Conservation (phyloP, 2,113 vertebrate species). For the Pongo pygmaeus region DNA sequence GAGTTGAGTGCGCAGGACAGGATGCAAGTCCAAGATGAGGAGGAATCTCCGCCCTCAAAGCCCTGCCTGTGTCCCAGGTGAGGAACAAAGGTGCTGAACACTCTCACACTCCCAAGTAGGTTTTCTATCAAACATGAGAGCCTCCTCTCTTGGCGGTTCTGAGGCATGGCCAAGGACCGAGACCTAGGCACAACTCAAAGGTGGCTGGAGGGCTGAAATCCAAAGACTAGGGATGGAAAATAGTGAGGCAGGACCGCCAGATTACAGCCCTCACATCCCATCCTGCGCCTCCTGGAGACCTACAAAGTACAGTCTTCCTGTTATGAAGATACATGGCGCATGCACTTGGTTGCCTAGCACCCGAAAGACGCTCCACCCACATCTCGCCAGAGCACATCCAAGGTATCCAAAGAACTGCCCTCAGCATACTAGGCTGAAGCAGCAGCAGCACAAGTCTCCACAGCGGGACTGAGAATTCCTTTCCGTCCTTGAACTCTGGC, state of each 20-base stretch:
- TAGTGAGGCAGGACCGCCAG: rapidly evolving
- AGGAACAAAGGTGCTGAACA: neutral
- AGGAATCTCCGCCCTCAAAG: no score
- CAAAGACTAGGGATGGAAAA: rapidly evolving
- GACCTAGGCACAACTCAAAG: neutral
- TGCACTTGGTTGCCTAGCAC: rapidly evolving
- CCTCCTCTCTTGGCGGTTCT: neutral
- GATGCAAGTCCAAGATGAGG: no score
- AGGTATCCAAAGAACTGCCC: no score
- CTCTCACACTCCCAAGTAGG: neutral
- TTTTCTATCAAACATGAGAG: neutral
- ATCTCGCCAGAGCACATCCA: no score
- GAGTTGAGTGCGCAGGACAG: no score
- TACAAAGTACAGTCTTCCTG: rapidly evolving
- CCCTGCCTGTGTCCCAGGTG: no score
- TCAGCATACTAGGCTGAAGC: no score
- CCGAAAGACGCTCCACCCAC: no score
- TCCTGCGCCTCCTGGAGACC: rapidly evolving
- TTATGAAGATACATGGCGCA: rapidly evolving
- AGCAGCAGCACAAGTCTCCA: no score
- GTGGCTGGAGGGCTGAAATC: neutral
- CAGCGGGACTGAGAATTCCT: no score
- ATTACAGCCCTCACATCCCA: rapidly evolving
- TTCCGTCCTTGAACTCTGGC: no score
- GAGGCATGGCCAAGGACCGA: neutral